These are phyloP conservation scores for Chrysolina americana DNA, from an alignment of 2,888 invertebrate genomes.

Conservation along the genomic window DNA sequence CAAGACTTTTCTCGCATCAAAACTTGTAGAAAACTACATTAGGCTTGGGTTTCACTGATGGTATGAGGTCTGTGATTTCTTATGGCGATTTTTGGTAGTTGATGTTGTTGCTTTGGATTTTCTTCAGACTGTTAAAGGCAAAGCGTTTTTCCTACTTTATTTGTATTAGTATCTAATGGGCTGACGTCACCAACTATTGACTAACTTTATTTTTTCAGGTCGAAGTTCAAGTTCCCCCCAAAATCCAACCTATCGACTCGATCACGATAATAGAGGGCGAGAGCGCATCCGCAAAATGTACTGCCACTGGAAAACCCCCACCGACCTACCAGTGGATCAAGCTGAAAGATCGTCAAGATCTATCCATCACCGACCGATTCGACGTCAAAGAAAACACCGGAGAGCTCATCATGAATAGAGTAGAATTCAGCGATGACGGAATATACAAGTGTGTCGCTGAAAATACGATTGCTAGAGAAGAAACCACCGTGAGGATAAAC, in stretches of 20 bases:
- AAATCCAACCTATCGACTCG: constrained; percentile 76
- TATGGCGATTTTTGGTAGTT: too few relatives aligned
- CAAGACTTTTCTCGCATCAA: too few relatives aligned
- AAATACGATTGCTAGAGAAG: constrained; percentile 83
- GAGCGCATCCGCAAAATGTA: constrained; percentile 81
- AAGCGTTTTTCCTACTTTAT: too few relatives aligned
- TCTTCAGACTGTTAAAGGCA: too few relatives aligned
- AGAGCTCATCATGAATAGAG: constrained; percentile 80
- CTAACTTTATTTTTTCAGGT: constrained; percentile 55
- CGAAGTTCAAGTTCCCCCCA: constrained; percentile 83
- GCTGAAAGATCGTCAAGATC: constrained; percentile 79
- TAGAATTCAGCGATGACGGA: constrained; percentile 84
- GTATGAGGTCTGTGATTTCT: too few relatives aligned
- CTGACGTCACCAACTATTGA: too few relatives aligned
- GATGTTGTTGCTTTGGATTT: too few relatives aligned
- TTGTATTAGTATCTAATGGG: too few relatives aligned
- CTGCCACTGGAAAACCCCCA: constrained; percentile 87
- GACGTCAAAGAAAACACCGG: constrained; percentile 81
- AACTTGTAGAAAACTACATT: too few relatives aligned
- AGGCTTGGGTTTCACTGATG: too few relatives aligned
- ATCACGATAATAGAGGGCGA: constrained; percentile 86
- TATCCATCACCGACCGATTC: constrained; percentile 79
- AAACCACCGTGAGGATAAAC: constrained; percentile 78
- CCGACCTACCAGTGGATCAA: constrained; percentile 90
- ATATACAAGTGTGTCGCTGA: constrained; percentile 85